Evolutionary conservation across 1,140 invertebrate species (phyloP).

Genomic region (Physella acuta): DNA sequence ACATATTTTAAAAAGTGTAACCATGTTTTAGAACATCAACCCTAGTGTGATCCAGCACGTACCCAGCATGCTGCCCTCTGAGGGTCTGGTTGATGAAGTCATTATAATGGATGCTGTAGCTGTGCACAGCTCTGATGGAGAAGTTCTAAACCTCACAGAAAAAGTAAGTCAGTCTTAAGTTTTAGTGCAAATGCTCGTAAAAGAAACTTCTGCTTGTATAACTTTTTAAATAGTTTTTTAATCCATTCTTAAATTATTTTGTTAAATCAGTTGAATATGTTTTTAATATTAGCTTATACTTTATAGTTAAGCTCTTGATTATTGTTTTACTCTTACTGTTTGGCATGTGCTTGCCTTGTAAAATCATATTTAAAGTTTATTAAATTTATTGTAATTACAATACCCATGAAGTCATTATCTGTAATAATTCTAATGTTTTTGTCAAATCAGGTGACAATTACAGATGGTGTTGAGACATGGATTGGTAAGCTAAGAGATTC

Average conservation of each 20-base stretch:
- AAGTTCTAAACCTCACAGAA: slow-evolving; percentile 47
- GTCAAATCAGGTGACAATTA: slow-evolving; percentile 46
- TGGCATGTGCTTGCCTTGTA: background rate
- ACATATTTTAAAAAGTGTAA: no score
- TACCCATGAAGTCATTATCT: no score
- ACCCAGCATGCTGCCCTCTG: slow-evolving; percentile 51
- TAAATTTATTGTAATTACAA: background rate
- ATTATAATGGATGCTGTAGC: slow-evolving; percentile 51
- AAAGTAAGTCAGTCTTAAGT: no score
- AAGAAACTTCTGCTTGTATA: no score
- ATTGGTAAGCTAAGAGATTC: slow-evolving; percentile 50
- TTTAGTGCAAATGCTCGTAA: no score
- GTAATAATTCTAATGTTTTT: background rate
- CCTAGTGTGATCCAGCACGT: slow-evolving; percentile 41
- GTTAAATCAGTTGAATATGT: no score
- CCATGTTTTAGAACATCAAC: slow-evolving; percentile 41
- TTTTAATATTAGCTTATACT: no score
- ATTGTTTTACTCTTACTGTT: no score
- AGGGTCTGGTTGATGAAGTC: slow-evolving; percentile 50
- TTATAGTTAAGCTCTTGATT: no score
- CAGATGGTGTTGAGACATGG: slow-evolving; percentile 57
- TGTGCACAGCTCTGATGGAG: slow-evolving; percentile 55
- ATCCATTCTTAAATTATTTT: no score
- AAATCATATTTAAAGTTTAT: background rate
- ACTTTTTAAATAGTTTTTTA: no score